phyloP scores from a whole-genome alignment of 2,888 invertebrate species.

The Himalopsyche tibetana region DNA sequence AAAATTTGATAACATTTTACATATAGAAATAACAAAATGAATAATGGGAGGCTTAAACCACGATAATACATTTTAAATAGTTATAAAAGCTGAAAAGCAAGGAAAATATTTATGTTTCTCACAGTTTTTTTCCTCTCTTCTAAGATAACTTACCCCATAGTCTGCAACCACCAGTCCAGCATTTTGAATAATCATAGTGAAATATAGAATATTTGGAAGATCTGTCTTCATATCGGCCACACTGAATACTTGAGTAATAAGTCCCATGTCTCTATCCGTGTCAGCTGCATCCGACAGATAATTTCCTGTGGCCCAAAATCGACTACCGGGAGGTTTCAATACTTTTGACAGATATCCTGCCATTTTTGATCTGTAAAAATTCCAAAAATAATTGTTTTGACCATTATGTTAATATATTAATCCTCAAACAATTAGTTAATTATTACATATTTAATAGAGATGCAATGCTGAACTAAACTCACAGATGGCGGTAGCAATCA shows the following conservation, averaged over 20 bases:
- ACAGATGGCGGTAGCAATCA: slow-evolving; percentile 83
- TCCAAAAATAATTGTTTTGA: neutral
- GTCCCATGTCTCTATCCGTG: slow-evolving; percentile 78
- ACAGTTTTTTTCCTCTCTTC: too few species aligned
- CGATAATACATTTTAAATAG: too few species aligned
- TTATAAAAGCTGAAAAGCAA: too few species aligned
- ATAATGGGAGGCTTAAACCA: too few species aligned
- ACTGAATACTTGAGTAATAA: slow-evolving; percentile 78
- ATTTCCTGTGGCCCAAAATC: slow-evolving; percentile 84
- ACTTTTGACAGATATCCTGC: slow-evolving; percentile 82
- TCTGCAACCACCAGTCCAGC: slow-evolving; percentile 78
- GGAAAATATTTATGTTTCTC: too few species aligned
- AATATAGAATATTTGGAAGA: slow-evolving; percentile 80
- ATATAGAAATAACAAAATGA: too few species aligned
- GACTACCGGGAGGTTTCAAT: slow-evolving; percentile 75
- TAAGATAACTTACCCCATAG: slow-evolving; percentile 74
- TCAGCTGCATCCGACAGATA: slow-evolving; percentile 84
- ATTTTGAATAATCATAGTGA: slow-evolving; percentile 78
- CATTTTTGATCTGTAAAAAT: slow-evolving; percentile 77
- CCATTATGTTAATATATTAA: too few species aligned
- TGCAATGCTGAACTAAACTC: slow-evolving; percentile 69
- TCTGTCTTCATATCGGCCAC: slow-evolving; percentile 82
- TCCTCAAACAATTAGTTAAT: too few species aligned
- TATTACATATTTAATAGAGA: neutral
- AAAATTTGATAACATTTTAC: too few species aligned